Conservation (phyloP, 2,113 vertebrate species). For the Morone saxatilis region DNA sequence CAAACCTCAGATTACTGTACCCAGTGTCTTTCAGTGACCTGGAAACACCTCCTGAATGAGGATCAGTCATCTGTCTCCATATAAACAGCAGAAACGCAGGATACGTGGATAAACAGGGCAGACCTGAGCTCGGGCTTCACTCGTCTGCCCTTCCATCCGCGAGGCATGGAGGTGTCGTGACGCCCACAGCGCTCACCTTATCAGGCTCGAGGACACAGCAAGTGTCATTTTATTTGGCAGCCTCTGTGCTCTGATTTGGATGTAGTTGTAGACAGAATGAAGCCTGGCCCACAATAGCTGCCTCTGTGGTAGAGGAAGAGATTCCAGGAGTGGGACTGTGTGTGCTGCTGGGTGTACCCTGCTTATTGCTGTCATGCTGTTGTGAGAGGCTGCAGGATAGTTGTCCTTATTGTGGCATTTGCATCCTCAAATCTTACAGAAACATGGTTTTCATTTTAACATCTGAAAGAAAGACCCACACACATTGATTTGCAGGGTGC, state of each 20-base stretch:
- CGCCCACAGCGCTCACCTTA: conserved; percentile 60
- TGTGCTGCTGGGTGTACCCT: conserved; percentile 12
- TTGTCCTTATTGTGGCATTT: conserved; percentile 10
- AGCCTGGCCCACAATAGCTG: conserved; percentile 25
- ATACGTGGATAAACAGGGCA: conserved; percentile 24
- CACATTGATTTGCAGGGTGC: neutral
- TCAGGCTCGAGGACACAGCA: conserved; percentile 62
- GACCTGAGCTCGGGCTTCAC: conserved; percentile 31
- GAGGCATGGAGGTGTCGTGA: conserved; percentile 54
- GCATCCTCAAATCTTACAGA: neutral
- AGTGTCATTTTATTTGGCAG: conserved; percentile 67
- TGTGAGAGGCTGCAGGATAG: conserved; percentile 11
- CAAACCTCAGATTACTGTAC: conserved; percentile 32
- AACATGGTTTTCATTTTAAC: neutral
- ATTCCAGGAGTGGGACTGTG: neutral
- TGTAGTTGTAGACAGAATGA: conserved; percentile 35
- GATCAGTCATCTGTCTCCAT: conserved; percentile 43
- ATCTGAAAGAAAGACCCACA: neutral
- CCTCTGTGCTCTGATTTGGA: conserved; percentile 46
- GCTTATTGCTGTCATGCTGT: conserved; percentile 26
- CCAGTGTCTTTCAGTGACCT: conserved; percentile 51
- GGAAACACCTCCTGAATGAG: conserved; percentile 49
- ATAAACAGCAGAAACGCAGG: conserved; percentile 31
- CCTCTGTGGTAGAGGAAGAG: conserved; percentile 4
- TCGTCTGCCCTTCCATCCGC: conserved; percentile 44